Percentiles rank a stretch among this genome's conserved stretches.
phyloP scores from a whole-genome alignment of 92 coral and sea anemone species.

The Palythoa grandiflora region DNA sequence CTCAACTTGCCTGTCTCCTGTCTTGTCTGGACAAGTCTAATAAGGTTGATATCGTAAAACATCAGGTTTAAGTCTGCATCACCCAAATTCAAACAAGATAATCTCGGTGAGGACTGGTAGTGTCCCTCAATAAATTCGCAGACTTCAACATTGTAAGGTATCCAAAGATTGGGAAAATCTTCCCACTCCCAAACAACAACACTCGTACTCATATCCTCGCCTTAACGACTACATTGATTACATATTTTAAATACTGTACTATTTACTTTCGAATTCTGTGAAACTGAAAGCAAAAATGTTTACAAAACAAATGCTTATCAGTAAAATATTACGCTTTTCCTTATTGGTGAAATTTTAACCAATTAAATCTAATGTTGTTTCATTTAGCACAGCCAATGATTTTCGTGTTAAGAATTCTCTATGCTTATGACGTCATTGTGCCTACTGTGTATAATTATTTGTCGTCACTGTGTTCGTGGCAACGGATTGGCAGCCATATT shows the following conservation, averaged over 20 bases:
- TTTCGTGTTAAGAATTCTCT: conserved; percentile 28
- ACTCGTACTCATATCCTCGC: conserved; percentile 26
- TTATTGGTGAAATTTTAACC: conserved; percentile 36
- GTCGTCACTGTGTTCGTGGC: conserved; percentile 82
- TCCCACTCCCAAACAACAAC: conserved; percentile 96
- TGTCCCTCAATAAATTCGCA: conserved; percentile 63
- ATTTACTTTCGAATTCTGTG: background rate
- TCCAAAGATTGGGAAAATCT: conserved; percentile 61
- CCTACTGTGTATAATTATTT: conserved; percentile 55
- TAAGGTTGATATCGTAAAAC: conserved; percentile 75
- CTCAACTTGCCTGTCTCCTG: conserved; percentile 72
- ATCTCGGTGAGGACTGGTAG: background rate
- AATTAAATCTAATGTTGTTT: conserved; percentile 46
- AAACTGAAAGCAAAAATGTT: background rate
- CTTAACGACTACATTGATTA: background rate
- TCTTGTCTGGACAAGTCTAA: conserved; percentile 62
- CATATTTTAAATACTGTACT: background rate
- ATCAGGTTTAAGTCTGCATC: conserved; percentile 35
- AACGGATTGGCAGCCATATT: conserved; percentile 91
- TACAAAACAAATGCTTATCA: background rate
- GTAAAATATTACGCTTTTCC: background rate
- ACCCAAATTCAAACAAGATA: conserved; percentile 63
- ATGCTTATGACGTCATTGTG: conserved; percentile 81
- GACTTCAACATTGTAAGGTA: conserved; percentile 73
- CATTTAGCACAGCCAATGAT: conserved; percentile 41